Evolutionary conservation across 1,140 invertebrate species (phyloP).

Genomic region (Drosophila parabipectinata): DNA sequence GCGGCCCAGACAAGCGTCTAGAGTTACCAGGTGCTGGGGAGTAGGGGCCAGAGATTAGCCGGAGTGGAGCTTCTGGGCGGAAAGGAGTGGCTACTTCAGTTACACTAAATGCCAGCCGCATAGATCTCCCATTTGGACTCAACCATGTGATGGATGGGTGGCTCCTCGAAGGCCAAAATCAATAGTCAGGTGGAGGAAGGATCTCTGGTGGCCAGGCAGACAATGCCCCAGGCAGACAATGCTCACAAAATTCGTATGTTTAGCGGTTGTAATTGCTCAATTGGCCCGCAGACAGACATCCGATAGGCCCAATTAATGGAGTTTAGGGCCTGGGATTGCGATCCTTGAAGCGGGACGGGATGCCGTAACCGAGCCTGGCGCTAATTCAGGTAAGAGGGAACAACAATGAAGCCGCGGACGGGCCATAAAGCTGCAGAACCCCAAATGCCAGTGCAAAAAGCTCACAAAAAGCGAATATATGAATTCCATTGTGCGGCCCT

Average conservation of each 20-base stretch:
- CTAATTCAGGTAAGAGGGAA: constrained; percentile 22
- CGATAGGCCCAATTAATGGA: constrained; percentile 21
- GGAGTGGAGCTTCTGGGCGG: neutral
- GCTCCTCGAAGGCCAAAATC: neutral
- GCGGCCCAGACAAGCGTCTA: constrained; percentile 24
- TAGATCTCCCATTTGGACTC: constrained; percentile 21
- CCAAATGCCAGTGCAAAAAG: neutral
- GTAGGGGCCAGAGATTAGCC: neutral
- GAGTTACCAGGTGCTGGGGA: constrained; percentile 10
- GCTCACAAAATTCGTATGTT: neutral
- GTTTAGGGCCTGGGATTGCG: neutral
- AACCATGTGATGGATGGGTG: neutral
- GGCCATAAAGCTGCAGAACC: constrained; percentile 15
- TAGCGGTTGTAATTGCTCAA: neutral
- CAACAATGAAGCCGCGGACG: constrained; percentile 17
- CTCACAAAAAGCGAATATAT: neutral
- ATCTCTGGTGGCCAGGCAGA: too few species aligned
- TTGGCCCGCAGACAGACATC: neutral
- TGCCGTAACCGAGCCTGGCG: constrained; percentile 11
- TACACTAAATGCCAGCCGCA: constrained; percentile 30
- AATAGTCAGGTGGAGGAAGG: neutral
- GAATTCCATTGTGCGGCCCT: constrained; percentile 13
- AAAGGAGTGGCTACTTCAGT: constrained; percentile 22
- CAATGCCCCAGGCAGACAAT: too few species aligned
- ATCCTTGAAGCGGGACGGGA: neutral